These are phyloP conservation scores for Bufo bufo DNA, from an alignment of 2,113 vertebrate genomes.

Conservation along the genomic window DNA sequence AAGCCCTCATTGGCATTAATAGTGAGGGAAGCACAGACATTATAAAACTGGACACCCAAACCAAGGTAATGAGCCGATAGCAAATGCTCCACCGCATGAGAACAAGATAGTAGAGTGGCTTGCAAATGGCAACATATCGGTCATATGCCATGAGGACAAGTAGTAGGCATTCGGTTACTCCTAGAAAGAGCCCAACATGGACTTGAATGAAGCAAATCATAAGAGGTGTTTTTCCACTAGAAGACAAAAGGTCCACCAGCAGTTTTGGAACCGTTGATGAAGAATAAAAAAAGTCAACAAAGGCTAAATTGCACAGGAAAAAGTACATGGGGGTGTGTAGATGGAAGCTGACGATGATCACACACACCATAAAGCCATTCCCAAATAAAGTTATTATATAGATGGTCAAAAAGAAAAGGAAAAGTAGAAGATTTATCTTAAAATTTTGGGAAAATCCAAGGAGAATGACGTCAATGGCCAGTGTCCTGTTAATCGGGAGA, in stretches of 20 bases:
- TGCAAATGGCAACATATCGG: background rate
- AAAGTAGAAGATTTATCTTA: background rate
- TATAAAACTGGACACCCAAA: background rate
- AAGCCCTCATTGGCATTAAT: background rate
- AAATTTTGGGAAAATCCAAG: background rate
- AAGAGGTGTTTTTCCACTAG: background rate
- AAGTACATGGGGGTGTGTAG: background rate
- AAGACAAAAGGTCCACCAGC: background rate
- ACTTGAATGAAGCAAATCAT: background rate
- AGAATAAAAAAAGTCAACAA: background rate
- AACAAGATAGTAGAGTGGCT: background rate
- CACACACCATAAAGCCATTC: background rate
- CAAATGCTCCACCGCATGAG: background rate
- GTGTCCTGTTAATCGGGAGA: background rate
- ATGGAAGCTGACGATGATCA: background rate
- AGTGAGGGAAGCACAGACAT: background rate
- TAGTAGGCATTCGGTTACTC: background rate
- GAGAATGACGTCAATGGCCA: too few species aligned
- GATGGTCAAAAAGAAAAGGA: background rate
- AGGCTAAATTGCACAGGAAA: background rate
- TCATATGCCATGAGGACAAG: constrained; percentile 11
- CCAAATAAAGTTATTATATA: background rate
- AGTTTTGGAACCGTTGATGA: background rate
- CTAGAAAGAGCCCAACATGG: background rate
- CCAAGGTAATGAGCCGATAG: background rate